A percentile compares a stretch with the other conserved stretches of the same genome.
These are phyloP conservation scores for Coregonus sp. DNA, from an alignment of 2,797 vertebrate genomes.

Conservation along the genomic window DNA sequence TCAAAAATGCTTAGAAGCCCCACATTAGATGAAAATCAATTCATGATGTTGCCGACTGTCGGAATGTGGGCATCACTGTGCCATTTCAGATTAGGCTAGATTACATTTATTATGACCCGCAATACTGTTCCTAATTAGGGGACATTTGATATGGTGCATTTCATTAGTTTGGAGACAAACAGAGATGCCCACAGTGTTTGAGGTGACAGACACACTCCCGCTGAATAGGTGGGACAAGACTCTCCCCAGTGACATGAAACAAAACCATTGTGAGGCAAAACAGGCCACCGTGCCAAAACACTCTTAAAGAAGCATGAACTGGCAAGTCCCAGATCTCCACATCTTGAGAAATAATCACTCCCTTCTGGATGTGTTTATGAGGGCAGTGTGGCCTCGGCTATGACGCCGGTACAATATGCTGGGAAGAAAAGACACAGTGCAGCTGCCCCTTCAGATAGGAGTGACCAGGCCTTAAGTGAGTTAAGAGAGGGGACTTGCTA, in stretches of 20 bases:
- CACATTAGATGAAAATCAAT: constrained; percentile 63
- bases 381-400: constrained; percentile 63
- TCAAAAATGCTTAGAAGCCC: constrained; percentile 62
- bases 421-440: constrained; percentile 48
- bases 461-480: constrained; percentile 1
- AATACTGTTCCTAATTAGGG: constrained; percentile 67
- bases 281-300: constrained; percentile 66
- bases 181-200: constrained; percentile 51
- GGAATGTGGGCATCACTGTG: constrained; percentile 52
- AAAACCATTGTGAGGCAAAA: constrained; percentile 65
- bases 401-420: constrained; percentile 58
- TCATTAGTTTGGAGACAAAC: constrained; percentile 56
- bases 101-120: constrained; percentile 63
- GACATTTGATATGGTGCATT: constrained; percentile 62
- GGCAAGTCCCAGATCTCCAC: constrained; percentile 70
- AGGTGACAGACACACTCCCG: constrained; percentile 63
- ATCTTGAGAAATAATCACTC: constrained; percentile 78
- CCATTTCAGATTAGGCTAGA: constrained; percentile 64
- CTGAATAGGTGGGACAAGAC: constrained; percentile 51
- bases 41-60: constrained; percentile 69
- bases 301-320: constrained; percentile 73
- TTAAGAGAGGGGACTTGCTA: constrained; percentile 33
- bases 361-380: constrained; percentile 76
- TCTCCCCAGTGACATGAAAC: constrained; percentile 61
- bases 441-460: constrained; percentile 48